phyloP scores from a whole-genome alignment of 2,113 vertebrate species.

The Sisor rabdophorus region DNA sequence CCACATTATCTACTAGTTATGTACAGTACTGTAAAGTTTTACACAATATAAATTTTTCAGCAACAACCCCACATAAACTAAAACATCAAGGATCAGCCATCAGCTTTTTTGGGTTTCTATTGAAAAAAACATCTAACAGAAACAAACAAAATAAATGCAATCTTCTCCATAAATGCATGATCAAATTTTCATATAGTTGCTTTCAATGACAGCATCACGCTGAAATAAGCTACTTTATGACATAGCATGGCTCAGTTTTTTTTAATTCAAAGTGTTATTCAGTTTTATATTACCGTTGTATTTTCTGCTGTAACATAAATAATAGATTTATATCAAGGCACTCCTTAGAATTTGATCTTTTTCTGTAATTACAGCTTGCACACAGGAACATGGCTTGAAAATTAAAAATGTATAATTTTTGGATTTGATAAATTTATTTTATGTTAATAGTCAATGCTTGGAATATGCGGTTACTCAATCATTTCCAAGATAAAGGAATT shows the following conservation, averaged over 20 bases:
- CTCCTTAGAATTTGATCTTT: neutral
- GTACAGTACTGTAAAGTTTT: neutral
- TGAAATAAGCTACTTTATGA: neutral
- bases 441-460: neutral
- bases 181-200: neutral
- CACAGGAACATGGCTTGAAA: neutral
- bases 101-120: neutral
- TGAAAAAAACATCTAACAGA: slow-evolving; percentile 1
- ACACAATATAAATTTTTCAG: neutral
- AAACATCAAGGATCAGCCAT: neutral
- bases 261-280: neutral
- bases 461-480: neutral
- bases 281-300: neutral
- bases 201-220: neutral
- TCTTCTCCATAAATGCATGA: neutral
- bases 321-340: neutral
- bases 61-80: neutral
- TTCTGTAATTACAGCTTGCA: neutral
- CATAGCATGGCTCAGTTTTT: slow-evolving; percentile 8
- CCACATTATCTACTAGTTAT: neutral
- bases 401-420: neutral
- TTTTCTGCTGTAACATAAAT: neutral
- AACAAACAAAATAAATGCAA: slow-evolving; percentile 10
- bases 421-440: neutral
- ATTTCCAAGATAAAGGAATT: neutral